Conservation (phyloP, 2,113 vertebrate genomes). For the Podiceps cristatus region DNA sequence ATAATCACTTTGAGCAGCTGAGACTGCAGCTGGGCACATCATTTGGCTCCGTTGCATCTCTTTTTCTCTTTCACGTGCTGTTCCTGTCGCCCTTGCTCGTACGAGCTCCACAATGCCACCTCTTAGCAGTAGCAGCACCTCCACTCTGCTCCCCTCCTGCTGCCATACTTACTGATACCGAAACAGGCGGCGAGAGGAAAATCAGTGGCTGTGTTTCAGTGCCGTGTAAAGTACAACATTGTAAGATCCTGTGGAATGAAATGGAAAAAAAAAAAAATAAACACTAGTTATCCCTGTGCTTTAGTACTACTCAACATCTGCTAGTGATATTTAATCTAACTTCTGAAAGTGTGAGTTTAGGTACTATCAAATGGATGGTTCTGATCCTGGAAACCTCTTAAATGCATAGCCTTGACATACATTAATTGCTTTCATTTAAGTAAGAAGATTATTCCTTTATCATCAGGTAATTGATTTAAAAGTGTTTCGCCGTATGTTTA, state of each 20-base stretch:
- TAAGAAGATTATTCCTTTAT: conserved; percentile 75
- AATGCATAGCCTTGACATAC: conserved; percentile 53
- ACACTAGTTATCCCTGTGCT: background rate
- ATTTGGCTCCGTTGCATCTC: background rate
- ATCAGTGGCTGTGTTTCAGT: background rate
- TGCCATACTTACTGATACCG: accelerated
- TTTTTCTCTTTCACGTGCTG: background rate
- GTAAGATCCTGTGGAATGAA: background rate
- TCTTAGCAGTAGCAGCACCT: background rate
- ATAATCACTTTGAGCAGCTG: background rate
- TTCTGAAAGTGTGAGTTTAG: conserved; percentile 70
- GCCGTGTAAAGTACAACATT: background rate
- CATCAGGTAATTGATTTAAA: conserved; percentile 73
- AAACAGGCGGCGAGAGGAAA: background rate
- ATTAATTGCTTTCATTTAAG: conserved; percentile 70
- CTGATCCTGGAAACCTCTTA: conserved; percentile 71
- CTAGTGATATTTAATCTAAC: conserved; percentile 1
- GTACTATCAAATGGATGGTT: conserved; percentile 11
- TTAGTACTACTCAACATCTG: background rate
- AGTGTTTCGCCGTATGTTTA: conserved; percentile 69
- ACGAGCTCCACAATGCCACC: background rate
- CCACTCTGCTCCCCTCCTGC: background rate
- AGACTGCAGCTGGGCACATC: background rate
- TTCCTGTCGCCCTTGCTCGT: accelerated
- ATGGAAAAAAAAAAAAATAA: background rate